These are phyloP conservation scores for Myxocyprinus asiaticus DNA, from an alignment of 2,113 vertebrate genomes.

Conservation along the genomic window DNA sequence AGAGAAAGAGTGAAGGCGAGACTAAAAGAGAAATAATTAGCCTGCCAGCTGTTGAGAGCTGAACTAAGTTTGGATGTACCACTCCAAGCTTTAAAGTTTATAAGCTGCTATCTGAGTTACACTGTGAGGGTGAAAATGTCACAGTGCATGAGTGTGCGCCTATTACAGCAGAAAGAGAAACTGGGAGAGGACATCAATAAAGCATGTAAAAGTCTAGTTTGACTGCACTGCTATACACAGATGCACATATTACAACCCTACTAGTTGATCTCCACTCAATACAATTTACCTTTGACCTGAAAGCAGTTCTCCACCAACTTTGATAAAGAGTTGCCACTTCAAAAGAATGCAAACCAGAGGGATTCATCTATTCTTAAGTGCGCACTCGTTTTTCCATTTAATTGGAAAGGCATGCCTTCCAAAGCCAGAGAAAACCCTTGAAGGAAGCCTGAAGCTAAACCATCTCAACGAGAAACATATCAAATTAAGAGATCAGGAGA, in stretches of 20 bases:
- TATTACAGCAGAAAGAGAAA: constrained; percentile 15
- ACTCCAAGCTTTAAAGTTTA: constrained; percentile 18
- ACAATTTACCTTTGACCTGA: constrained; percentile 5
- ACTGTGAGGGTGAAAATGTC: constrained; percentile 17
- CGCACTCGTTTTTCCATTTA: background rate
- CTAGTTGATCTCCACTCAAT: background rate
- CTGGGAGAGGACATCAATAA: background rate
- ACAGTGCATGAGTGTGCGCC: background rate
- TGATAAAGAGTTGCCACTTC: background rate
- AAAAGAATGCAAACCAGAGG: background rate
- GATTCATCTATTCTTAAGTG: background rate
- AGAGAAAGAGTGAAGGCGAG: background rate
- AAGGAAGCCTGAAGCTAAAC: constrained; percentile 8
- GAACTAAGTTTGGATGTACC: constrained; percentile 1
- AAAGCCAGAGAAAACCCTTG: background rate
- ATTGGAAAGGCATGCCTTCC: background rate
- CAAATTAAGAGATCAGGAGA: background rate
- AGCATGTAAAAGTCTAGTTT: background rate
- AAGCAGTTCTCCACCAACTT: background rate
- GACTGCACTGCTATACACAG: background rate
- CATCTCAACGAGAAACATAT: background rate
- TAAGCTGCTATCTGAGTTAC: background rate
- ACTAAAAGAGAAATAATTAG: constrained; percentile 13
- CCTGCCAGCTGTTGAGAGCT: background rate
- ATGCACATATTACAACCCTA: background rate